Evolutionary conservation across 2,113 vertebrate genomes (phyloP), one percentile per base, ranked within the genome.

Genomic region (Forbesichthys papilliferus): DNA sequence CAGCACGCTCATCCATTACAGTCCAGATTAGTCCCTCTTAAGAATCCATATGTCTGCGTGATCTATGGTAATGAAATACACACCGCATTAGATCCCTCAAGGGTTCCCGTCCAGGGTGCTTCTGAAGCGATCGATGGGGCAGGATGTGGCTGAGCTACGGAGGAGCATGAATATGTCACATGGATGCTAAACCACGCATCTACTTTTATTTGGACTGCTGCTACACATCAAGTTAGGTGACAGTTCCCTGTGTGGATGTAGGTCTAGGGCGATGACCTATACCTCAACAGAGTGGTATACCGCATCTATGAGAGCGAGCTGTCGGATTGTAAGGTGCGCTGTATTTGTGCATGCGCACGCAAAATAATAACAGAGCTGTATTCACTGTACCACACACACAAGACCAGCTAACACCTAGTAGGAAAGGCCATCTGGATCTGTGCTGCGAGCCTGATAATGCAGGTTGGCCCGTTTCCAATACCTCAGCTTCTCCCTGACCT

Each of bases 11-110:
- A 82, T 84, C 79, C 77, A 81, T 88, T 82, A 81, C 0, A 7
- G 57, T 71, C 64, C 51, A 64, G 74, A 84, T 81, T 68, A 78
- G 78, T 61, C 46, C 2, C 70, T 73, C 71, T 78, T 75, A 71
- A 71, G 71, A 68, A 68, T 62, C 60, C 4, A 14, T 47, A 57
- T 78, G 71, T 74, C 56, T 27, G 57, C 18, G 14, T 61, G 67
- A 81, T 80, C 67, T 71, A 73, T 77, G 48, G n/a, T 73, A 77
- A 78, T 81, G 75, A 71, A 74, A 86, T 88, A 80, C 68, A 71
- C 66, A 71, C 3, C 20, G 13, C 18, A 52, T 61, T 60, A 78
- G 66, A 67, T 64, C 68, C 46, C 48, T 79, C 47, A 71, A 72
- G 70, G 74, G 1, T 27, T 73, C 10, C 10, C 70, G 49, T 78